Conservation (phyloP, 23 tunicate genomes). For the Halocynthia aurantium region DNA sequence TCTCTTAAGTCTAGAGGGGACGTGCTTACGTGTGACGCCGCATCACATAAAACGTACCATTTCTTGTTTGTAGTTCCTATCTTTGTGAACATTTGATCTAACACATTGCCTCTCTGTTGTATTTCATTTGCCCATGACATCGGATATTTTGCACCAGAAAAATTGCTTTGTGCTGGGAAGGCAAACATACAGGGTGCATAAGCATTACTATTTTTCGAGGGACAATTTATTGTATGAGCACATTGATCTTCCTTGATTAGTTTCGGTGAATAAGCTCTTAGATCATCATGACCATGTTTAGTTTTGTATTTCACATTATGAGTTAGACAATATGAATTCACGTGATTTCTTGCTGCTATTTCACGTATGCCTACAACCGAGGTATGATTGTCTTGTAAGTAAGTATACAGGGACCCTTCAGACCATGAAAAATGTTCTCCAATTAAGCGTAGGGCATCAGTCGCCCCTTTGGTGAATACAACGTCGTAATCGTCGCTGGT, state of each 20-base stretch:
- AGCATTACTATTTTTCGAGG: neutral
- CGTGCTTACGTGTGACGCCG: conserved; percentile 42
- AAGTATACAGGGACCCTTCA: conserved; percentile 32
- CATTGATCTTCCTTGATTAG: neutral
- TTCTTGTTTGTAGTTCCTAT: neutral
- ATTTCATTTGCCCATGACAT: conserved; percentile 63
- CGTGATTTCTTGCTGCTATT: conserved; percentile 10
- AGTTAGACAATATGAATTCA: neutral
- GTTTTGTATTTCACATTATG: neutral
- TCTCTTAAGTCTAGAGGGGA: conserved; percentile 37
- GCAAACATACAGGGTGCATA: conserved; percentile 47
- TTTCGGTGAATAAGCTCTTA: neutral
- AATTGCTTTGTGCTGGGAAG: conserved; percentile 83
- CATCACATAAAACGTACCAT: conserved; percentile 60
- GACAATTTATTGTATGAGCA: neutral
- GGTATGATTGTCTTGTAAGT: conserved; percentile 88
- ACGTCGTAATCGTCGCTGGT: conserved; percentile 51
- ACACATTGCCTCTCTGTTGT: neutral
- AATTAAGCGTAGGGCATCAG: conserved; percentile 46
- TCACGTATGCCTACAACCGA: conserved; percentile 85
- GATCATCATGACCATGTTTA: neutral
- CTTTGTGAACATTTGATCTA: neutral
- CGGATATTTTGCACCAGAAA: conserved; percentile 83
- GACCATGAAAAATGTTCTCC: conserved; percentile 52
- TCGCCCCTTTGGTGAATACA: conserved; percentile 70